Conservation (phyloP, 2,888 invertebrate species). For the Aphodius granarius region DNA sequence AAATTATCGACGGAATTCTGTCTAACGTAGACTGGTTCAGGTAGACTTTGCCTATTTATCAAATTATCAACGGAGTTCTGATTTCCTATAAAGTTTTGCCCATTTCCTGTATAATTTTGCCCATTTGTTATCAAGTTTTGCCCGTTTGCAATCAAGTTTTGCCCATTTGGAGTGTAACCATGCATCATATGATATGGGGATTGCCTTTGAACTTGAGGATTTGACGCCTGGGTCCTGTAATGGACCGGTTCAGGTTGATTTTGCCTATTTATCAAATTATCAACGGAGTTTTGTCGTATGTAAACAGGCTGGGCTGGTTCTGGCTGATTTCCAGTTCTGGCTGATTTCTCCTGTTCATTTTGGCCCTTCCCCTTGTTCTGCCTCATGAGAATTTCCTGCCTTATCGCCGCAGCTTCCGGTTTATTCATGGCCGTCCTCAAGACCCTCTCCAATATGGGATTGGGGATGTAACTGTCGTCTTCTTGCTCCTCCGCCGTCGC, state of each 20-base stretch:
- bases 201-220: conserved; percentile 14
- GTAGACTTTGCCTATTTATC: background rate
- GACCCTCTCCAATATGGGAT: conserved; percentile 86
- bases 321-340: conserved; percentile 1
- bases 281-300: background rate
- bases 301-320: background rate
- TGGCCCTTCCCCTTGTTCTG: conserved; percentile 50
- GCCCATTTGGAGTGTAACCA: conserved; percentile 29
- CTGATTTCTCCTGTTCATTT: conserved; percentile 34
- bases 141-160: background rate
- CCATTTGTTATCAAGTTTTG: too few species aligned
- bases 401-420: conserved; percentile 61
- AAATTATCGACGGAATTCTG: conserved; percentile 7
- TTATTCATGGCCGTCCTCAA: conserved; percentile 79
- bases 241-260: too few species aligned
- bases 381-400: conserved; percentile 58
- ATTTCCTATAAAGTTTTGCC: too few species aligned
- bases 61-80: too few species aligned
- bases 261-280: conserved; percentile 12
- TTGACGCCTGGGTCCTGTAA: too few species aligned
- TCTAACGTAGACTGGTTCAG: background rate
- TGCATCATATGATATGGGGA: too few species aligned
- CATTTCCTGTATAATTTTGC: too few species aligned
- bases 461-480: conserved; percentile 87
- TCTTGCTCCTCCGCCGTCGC: conserved; percentile 92